phyloP scores from a whole-genome alignment of 2,113 vertebrate genomes.

The Crotalus tigris region DNA sequence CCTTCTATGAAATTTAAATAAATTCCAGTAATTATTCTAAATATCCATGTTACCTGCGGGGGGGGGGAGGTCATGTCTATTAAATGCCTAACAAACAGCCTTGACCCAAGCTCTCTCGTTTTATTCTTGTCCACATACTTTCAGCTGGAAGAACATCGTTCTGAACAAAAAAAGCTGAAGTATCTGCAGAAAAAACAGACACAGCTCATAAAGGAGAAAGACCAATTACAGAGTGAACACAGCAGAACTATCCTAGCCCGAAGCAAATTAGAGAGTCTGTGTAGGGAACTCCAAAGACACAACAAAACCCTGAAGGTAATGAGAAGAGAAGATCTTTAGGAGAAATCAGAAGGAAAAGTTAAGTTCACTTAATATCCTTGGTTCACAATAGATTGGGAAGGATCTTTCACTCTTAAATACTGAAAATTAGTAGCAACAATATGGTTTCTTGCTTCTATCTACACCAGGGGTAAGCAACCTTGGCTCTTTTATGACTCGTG shows the following conservation, averaged over 20 bases:
- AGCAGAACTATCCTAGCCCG: conserved; percentile 80
- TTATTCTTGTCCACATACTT: not conserved
- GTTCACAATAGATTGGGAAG: not conserved
- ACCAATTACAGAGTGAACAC: conserved; percentile 84
- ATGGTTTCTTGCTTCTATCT: not conserved
- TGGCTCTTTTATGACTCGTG: too few species aligned
- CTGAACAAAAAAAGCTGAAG: conserved; percentile 77
- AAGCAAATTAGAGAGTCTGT: conserved; percentile 87
- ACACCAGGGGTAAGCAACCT: not conserved
- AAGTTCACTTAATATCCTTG: not conserved
- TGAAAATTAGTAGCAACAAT: not conserved
- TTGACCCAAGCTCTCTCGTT: not conserved
- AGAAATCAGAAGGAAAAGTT: not conserved
- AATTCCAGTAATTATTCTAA: not conserved
- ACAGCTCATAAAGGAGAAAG: conserved; percentile 79
- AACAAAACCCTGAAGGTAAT: conserved; percentile 85
- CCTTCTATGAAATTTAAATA: not conserved
- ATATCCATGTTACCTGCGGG: not conserved
- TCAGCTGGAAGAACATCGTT: conserved; percentile 78
- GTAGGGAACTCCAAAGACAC: conserved; percentile 86
- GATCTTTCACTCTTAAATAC: not conserved
- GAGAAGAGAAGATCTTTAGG: not conserved
- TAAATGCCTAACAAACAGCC: not conserved
- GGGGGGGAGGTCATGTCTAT: not conserved
- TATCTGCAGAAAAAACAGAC: conserved; percentile 78